A percentile compares a stretch with the other conserved stretches of the same genome.
Conservation (phyloP, 2,888 invertebrate genomes). For the Pandemis heparana region DNA sequence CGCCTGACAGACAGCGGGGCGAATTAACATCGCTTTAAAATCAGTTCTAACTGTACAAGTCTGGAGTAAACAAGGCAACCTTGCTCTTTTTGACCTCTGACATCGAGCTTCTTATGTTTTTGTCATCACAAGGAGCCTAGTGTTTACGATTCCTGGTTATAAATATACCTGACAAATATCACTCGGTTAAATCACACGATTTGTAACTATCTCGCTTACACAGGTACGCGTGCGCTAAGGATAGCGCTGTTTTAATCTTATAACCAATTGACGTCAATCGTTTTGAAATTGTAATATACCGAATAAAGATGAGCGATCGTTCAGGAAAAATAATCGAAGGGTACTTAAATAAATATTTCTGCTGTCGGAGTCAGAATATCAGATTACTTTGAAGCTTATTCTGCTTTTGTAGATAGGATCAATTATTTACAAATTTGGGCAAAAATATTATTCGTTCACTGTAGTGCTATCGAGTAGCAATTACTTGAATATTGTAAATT, state of each 20-base stretch:
- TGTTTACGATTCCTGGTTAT: constrained; percentile 11
- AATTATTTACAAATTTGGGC: constrained; percentile 29
- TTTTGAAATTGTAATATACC: constrained; percentile 40
- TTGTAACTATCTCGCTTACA: constrained; percentile 3
- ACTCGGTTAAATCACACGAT: not conserved
- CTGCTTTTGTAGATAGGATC: constrained; percentile 24
- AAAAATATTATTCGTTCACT: not conserved
- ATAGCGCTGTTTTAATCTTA: constrained; percentile 32
- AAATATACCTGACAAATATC: not conserved
- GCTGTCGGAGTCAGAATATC: constrained; percentile 35
- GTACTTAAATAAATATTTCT: constrained; percentile 39
- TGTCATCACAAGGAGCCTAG: constrained; percentile 14
- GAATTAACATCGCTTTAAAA: constrained; percentile 72
- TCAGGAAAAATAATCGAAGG: constrained; percentile 42
- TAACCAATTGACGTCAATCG: constrained; percentile 39
- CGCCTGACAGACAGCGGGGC: constrained; percentile 56
- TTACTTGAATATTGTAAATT: not conserved
- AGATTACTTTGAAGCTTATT: constrained; percentile 41
- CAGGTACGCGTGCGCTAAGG: not conserved
- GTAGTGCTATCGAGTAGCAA: constrained; percentile 6
- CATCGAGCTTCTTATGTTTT: constrained; percentile 32
- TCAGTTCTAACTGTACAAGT: constrained; percentile 61
- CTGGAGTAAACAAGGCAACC: constrained; percentile 75
- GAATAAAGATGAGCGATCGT: constrained; percentile 60
- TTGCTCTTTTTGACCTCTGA: constrained; percentile 64